These are phyloP conservation scores for Scrobipalpa atriplicella DNA, from an alignment of 2,888 invertebrate genomes.

Conservation along the genomic window DNA sequence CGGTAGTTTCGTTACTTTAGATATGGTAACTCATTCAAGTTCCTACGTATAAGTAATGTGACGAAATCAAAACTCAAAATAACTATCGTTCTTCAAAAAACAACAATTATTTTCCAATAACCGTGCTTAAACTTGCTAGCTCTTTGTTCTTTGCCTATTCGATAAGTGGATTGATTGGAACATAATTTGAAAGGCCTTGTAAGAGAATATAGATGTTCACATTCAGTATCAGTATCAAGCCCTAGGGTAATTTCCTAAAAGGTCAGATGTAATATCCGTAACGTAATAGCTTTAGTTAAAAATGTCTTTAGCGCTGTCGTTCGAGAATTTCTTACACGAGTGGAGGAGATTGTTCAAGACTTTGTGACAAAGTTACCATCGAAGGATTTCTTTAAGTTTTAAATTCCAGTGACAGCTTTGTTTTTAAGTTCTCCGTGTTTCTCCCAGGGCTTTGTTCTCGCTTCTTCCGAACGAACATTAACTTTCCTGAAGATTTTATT, in stretches of 20 bases:
- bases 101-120: not conserved
- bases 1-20: no score
- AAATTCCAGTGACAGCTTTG: not conserved
- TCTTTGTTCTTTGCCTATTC: not conserved
- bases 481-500: not conserved
- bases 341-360: not conserved
- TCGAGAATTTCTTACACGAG: not conserved
- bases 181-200: not conserved
- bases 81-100: no score
- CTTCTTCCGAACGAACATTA: not conserved
- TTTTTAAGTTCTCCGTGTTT: not conserved
- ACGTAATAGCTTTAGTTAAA: not conserved
- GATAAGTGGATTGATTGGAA: not conserved
- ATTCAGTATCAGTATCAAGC: not conserved
- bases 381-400: constrained; percentile 1
- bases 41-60: no score
- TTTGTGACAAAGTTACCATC: not conserved
- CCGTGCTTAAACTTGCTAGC: no score
- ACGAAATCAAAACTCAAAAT: no score
- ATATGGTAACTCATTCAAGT: no score
- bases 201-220: not conserved
- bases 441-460: not conserved
- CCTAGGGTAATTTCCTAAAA: constrained; percentile 14
- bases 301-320: not conserved
- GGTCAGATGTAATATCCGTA: constrained; percentile 7